Percentiles rank a stretch among this genome's conserved stretches.
Conservation (phyloP, 2,797 vertebrate genomes). For the Holocentrus rufus region DNA sequence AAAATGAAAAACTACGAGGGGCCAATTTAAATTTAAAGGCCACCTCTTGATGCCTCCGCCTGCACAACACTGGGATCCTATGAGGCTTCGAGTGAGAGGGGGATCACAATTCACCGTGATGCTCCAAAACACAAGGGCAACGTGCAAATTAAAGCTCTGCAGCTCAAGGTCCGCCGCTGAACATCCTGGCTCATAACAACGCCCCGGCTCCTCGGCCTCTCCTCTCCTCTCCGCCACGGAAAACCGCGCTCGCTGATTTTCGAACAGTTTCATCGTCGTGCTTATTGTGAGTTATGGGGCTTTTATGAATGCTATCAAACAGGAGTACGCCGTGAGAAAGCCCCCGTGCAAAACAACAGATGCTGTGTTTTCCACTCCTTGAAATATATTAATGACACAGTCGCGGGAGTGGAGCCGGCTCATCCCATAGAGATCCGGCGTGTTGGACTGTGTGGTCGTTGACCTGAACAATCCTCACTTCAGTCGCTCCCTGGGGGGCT, state of each 20-base stretch:
- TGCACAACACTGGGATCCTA: slow-evolving; percentile 24
- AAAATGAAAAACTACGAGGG: slow-evolving; percentile 38
- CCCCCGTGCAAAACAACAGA: slow-evolving; percentile 46
- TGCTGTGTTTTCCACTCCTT: slow-evolving; percentile 57
- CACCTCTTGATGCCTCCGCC: slow-evolving; percentile 13
- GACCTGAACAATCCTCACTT: slow-evolving; percentile 73
- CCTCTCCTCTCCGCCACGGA: slow-evolving; percentile 38
- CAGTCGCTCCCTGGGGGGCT: slow-evolving; percentile 63
- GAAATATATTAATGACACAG: slow-evolving; percentile 72
- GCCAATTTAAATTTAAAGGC: slow-evolving; percentile 58
- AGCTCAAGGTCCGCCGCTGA: slow-evolving; percentile 45
- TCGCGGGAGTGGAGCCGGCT: slow-evolving; percentile 49
- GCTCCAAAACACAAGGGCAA: slow-evolving; percentile 54
- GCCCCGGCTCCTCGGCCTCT: slow-evolving; percentile 29
- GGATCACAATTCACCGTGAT: slow-evolving; percentile 51
- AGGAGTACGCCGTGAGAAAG: slow-evolving; percentile 46
- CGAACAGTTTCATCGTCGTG: slow-evolving; percentile 44
- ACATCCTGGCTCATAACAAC: slow-evolving; percentile 55
- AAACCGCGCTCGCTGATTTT: slow-evolving; percentile 43
- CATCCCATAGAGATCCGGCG: slow-evolving; percentile 53
- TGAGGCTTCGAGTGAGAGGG: slow-evolving; percentile 32
- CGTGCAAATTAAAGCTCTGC: slow-evolving; percentile 46
- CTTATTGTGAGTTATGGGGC: slow-evolving; percentile 25
- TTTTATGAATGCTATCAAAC: slow-evolving; percentile 67
- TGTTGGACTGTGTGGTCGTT: slow-evolving; percentile 51